A percentile compares a stretch with the other conserved stretches of the same genome.
Conservation (phyloP, 2,113 vertebrate species). For the Turdus rufiventris region DNA sequence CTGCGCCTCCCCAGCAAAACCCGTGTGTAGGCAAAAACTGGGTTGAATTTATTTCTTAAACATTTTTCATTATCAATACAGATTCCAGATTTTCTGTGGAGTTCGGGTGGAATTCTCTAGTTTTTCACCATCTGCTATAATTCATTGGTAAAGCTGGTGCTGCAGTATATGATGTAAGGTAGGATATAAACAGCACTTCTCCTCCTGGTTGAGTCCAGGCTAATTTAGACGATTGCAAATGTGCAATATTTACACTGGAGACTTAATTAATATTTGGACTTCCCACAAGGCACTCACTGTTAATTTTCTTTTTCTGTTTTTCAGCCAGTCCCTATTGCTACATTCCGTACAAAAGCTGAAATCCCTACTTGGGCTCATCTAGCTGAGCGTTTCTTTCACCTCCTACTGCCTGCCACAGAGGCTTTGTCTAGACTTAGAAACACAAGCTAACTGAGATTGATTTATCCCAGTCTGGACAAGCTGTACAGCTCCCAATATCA, state of each 20-base stretch:
- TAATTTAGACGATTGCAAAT: neutral
- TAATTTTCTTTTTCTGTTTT: neutral
- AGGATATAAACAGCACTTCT: neutral
- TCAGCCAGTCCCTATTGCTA: neutral
- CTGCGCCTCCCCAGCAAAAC: neutral
- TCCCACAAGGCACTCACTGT: neutral
- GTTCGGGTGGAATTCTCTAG: neutral
- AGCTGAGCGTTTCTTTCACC: neutral
- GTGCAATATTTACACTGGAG: neutral
- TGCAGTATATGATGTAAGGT: neutral
- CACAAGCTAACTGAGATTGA: neutral
- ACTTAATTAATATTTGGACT: neutral
- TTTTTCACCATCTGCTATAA: neutral
- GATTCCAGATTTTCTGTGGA: neutral
- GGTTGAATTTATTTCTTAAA: neutral
- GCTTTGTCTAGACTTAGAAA: constrained; percentile 9
- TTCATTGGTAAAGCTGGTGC: neutral
- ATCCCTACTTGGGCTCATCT: neutral
- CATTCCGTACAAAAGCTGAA: neutral
- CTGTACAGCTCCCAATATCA: neutral
- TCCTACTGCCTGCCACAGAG: neutral
- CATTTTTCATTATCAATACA: neutral
- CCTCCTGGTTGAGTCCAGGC: neutral
- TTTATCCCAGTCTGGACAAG: constrained; percentile 7
- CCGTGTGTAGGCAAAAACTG: neutral